A percentile compares a stretch with the other conserved stretches of the same genome.
Conservation (phyloP, 2,113 vertebrate species). For the Solea solea region DNA sequence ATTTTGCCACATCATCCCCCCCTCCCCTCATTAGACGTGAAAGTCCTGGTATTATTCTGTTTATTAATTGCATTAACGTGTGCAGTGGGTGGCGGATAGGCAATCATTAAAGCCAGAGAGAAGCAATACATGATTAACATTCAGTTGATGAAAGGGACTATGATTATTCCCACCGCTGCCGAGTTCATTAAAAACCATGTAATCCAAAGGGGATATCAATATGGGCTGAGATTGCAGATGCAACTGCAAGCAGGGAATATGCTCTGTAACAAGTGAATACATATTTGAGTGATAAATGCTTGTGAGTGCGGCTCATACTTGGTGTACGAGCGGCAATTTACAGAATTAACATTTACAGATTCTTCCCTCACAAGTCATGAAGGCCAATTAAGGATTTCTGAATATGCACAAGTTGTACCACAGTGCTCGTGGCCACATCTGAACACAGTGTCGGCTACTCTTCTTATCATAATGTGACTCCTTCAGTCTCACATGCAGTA, state of each 20-base stretch:
- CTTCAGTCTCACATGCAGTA: background rate
- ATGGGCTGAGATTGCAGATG: conserved; percentile 43
- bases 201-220: conserved; percentile 63
- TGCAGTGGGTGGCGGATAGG: conserved; percentile 33
- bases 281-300: conserved; percentile 20
- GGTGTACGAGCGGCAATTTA: conserved; percentile 32
- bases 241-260: conserved; percentile 39
- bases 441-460: background rate
- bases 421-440: background rate
- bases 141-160: conserved; percentile 56
- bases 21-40: background rate
- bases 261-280: conserved; percentile 27
- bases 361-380: background rate
- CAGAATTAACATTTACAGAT: conserved; percentile 19
- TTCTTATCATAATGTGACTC: background rate
- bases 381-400: background rate
- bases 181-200: conserved; percentile 70
- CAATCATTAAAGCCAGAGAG: conserved; percentile 69
- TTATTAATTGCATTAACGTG: conserved; percentile 60
- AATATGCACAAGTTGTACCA: background rate
- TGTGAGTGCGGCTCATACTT: conserved; percentile 10
- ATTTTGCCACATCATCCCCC: background rate
- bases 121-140: conserved; percentile 66
- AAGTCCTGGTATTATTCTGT: conserved; percentile 21
- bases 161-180: conserved; percentile 62